Percentiles rank a stretch among this genome's conserved stretches.
phyloP scores from a whole-genome alignment of 2,888 invertebrate genomes.

The Phengaris arion region DNA sequence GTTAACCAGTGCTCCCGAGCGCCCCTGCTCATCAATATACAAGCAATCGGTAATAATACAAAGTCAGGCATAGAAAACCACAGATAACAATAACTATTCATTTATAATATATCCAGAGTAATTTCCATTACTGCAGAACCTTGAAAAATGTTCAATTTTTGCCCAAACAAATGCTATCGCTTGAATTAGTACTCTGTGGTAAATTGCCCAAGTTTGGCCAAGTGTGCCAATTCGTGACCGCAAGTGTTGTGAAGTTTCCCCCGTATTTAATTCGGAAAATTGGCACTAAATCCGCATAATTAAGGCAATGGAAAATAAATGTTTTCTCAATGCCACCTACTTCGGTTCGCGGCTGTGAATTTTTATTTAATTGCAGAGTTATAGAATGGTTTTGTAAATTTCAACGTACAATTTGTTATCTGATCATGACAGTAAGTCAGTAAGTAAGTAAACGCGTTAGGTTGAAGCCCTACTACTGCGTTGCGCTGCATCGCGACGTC shows the following conservation, averaged over 20 bases:
- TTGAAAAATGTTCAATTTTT: slow-evolving; percentile 39
- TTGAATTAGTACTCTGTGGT: slow-evolving; percentile 41
- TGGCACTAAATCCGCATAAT: slow-evolving; percentile 41
- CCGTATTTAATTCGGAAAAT: slow-evolving; percentile 47
- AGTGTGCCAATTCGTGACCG: slow-evolving; percentile 44
- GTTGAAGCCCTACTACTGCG: no score
- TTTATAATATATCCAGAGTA: background rate
- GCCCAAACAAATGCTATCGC: slow-evolving; percentile 37
- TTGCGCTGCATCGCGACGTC: no score
- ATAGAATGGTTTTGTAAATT: no score
- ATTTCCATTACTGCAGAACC: background rate
- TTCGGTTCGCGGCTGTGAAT: background rate
- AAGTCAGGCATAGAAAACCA: no score
- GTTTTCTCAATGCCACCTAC: background rate
- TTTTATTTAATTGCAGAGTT: background rate
- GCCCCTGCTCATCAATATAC: no score
- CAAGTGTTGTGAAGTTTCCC: slow-evolving; percentile 42
- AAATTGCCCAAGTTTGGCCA: slow-evolving; percentile 44
- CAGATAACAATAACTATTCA: no score
- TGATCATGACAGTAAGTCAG: no score
- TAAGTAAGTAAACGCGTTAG: no score
- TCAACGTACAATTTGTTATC: no score
- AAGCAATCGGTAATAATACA: no score
- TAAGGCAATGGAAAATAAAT: slow-evolving; percentile 35
- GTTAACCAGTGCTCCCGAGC: no score